Percentiles rank a stretch among this genome's conserved stretches.
These are phyloP conservation scores for Tachuris rubrigastra DNA, from an alignment of 2,113 vertebrate genomes.

Conservation along the genomic window DNA sequence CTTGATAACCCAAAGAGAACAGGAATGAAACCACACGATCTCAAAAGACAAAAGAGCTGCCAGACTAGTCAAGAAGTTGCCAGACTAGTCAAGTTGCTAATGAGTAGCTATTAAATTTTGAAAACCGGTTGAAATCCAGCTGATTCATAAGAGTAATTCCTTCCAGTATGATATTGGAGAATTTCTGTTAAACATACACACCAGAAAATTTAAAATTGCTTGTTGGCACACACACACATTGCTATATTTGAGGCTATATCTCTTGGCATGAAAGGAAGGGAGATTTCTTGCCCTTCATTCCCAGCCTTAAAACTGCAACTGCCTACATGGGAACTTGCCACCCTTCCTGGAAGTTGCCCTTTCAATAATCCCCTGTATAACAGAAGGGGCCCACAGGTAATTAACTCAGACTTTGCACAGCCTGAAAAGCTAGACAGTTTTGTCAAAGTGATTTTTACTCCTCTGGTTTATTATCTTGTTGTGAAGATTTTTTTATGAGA, in stretches of 20 bases:
- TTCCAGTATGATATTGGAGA: not conserved
- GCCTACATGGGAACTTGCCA: not conserved
- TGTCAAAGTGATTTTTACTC: conserved; percentile 72
- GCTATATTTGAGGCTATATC: not conserved
- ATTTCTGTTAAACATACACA: not conserved
- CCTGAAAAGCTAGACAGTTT: conserved; percentile 44
- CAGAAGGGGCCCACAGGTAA: conserved; percentile 44
- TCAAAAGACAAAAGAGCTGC: not conserved
- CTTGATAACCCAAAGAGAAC: not conserved
- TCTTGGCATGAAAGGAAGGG: not conserved
- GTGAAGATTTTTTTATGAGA: conserved; percentile 63
- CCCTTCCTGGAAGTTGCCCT: not conserved
- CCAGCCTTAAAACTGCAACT: not conserved
- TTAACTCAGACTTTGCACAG: conserved; percentile 40
- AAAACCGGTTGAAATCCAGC: not conserved
- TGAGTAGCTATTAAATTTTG: not conserved
- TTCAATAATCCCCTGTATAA: conserved; percentile 2
- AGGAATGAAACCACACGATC: not conserved
- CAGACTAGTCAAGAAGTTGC: not conserved
- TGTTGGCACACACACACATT: not conserved
- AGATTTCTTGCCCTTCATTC: not conserved
- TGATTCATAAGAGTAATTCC: not conserved
- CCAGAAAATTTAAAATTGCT: not conserved
- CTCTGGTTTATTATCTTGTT: conserved; percentile 71
- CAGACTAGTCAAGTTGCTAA: not conserved